A percentile compares a stretch with the other conserved stretches of the same genome.
Conservation (phyloP, 1,140 invertebrate genomes). For the Thaumetopoea pityocampa region DNA sequence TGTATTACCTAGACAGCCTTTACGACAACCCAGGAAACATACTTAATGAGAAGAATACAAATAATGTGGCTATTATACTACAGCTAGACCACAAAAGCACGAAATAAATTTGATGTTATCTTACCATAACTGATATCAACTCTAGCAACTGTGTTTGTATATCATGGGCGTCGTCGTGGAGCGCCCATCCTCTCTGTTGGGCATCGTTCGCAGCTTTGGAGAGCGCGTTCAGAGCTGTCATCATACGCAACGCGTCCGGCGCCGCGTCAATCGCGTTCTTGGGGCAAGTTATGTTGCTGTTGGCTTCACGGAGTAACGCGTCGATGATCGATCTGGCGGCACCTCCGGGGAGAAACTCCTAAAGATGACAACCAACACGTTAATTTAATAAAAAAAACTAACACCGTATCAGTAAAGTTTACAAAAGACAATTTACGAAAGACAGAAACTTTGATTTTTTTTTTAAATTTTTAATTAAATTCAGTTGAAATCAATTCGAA, state of each 20-base stretch:
- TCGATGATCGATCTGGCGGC: constrained; percentile 68
- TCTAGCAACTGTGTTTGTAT: constrained; percentile 90
- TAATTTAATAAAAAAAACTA: constrained; percentile 6
- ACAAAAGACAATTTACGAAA: too few relatives aligned
- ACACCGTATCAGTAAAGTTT: too few relatives aligned
- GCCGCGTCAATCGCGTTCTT: constrained; percentile 81
- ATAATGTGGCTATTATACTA: too few relatives aligned
- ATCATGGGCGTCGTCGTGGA: constrained; percentile 92
- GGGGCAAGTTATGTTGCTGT: constrained; percentile 72
- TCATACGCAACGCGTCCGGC: constrained; percentile 87
- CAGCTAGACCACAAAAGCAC: too few relatives aligned
- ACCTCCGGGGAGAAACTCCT: constrained; percentile 67
- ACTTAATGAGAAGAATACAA: too few relatives aligned
- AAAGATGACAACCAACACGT: too few relatives aligned
- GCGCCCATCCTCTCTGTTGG: constrained; percentile 94
- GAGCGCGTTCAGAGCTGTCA: constrained; percentile 87
- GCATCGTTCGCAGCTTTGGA: constrained; percentile 94
- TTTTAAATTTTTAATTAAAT: too few relatives aligned
- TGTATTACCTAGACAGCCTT: too few relatives aligned
- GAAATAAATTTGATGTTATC: too few relatives aligned
- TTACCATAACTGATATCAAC: constrained; percentile 90
- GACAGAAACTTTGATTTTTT: too few relatives aligned
- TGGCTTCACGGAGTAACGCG: constrained; percentile 61
- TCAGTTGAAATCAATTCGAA: too few relatives aligned
- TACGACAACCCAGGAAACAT: too few relatives aligned